These are phyloP conservation scores for Drosophila fungiperda DNA, from an alignment of 2,888 invertebrate genomes.

Conservation along the genomic window DNA sequence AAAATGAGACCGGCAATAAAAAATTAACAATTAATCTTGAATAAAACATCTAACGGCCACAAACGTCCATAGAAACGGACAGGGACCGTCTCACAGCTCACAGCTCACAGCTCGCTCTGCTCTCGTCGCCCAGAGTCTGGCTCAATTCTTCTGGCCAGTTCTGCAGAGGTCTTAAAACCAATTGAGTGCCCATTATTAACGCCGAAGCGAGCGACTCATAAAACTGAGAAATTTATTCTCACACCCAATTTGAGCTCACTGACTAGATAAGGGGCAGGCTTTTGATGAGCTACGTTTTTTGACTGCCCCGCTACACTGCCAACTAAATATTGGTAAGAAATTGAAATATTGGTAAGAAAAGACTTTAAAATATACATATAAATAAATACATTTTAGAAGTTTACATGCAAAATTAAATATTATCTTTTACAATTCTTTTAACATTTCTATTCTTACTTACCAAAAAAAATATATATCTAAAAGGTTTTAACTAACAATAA, in stretches of 20 bases:
- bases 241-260: slow-evolving; percentile 75
- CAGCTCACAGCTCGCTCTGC: background rate
- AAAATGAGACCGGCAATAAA: slow-evolving; percentile 71
- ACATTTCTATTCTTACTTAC: too few species aligned
- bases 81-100: slow-evolving; percentile 3
- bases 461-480: background rate
- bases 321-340: background rate
- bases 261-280: slow-evolving; percentile 54
- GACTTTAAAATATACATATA: background rate
- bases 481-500: background rate
- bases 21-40: slow-evolving; percentile 76
- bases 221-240: slow-evolving; percentile 80
- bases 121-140: slow-evolving; percentile 8
- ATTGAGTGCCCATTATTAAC: slow-evolving; percentile 75
- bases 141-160: slow-evolving; percentile 4
- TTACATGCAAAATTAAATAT: background rate
- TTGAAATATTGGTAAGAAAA: background rate
- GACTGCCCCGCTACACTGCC: background rate
- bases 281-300: slow-evolving; percentile 41
- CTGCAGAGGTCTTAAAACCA: slow-evolving; percentile 57
- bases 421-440: background rate
- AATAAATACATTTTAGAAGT: background rate
- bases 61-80: slow-evolving; percentile 13
- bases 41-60: slow-evolving; percentile 72
- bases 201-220: slow-evolving; percentile 67